phyloP scores from a whole-genome alignment of 2,113 vertebrate species.

The Hippopotamus amphibius region DNA sequence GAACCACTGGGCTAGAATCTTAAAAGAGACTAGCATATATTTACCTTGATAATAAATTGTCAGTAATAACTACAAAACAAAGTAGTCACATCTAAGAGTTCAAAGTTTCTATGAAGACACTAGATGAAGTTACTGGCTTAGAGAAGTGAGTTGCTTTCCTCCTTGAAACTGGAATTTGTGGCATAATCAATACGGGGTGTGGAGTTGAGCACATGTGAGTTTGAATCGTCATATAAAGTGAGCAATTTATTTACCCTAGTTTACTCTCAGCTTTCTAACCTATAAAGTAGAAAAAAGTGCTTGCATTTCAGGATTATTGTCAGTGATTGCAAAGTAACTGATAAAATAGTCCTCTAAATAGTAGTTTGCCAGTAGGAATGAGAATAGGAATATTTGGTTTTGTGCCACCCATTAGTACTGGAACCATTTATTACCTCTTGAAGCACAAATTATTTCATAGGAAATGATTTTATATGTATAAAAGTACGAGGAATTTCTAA shows the following conservation, averaged over 20 bases:
- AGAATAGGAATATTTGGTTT: background rate
- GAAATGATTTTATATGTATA: background rate
- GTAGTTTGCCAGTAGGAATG: background rate
- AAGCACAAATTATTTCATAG: conserved; percentile 5
- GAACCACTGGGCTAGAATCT: background rate
- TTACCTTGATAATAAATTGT: conserved; percentile 29
- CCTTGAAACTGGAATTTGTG: background rate
- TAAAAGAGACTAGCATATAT: conserved; percentile 18
- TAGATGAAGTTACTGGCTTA: background rate
- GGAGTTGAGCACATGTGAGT: background rate
- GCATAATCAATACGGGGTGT: background rate
- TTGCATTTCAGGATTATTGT: background rate
- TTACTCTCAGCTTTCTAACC: conserved; percentile 3
- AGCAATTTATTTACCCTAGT: background rate
- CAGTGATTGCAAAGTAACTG: background rate
- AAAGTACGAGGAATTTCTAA: background rate
- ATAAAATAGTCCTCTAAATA: background rate
- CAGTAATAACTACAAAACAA: conserved; percentile 34
- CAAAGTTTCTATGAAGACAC: background rate
- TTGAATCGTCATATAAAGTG: conserved; percentile 31
- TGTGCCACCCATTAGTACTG: background rate
- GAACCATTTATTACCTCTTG: background rate
- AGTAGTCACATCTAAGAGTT: conserved; percentile 21
- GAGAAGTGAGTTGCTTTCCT: background rate
- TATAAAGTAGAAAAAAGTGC: background rate